Conservation (phyloP, 2,113 vertebrate species). For the Benitochromis conjunctus region DNA sequence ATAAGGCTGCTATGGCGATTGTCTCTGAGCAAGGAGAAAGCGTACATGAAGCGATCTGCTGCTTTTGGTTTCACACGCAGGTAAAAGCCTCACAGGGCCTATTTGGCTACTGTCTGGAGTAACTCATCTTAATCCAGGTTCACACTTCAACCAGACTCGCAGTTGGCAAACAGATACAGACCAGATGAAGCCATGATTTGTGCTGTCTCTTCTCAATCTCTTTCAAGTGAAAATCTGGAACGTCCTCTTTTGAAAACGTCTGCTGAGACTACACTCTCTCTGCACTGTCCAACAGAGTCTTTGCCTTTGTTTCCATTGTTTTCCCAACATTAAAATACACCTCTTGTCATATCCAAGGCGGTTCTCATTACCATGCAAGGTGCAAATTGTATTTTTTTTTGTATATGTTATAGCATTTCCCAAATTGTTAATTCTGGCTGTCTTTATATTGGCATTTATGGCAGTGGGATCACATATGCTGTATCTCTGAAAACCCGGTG, state of each 20-base stretch:
- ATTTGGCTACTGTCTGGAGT: slow-evolving; percentile 9
- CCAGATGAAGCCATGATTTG: slow-evolving; percentile 36
- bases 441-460: not conserved
- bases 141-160: slow-evolving; percentile 16
- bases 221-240: slow-evolving; percentile 38
- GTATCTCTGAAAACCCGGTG: slow-evolving; percentile 48
- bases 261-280: slow-evolving; percentile 32
- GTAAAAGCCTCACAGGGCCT: slow-evolving; percentile 28
- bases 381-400: not conserved
- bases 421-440: not conserved
- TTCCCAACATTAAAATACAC: slow-evolving; percentile 3
- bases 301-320: slow-evolving; percentile 30
- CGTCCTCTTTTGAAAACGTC: slow-evolving; percentile 12
- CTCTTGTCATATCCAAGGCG: not conserved
- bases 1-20: slow-evolving; percentile 63
- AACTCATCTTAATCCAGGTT: slow-evolving; percentile 58
- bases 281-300: slow-evolving; percentile 16
- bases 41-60: slow-evolving; percentile 17
- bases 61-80: slow-evolving; percentile 22
- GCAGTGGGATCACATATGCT: slow-evolving; percentile 2
- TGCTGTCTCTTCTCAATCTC: slow-evolving; percentile 16
- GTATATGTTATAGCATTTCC: not conserved
- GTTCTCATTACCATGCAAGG: not conserved
- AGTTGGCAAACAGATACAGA: slow-evolving; percentile 44
- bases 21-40: slow-evolving; percentile 21